These are phyloP conservation scores for Cyanistes caeruleus DNA, from an alignment of 2,113 vertebrate genomes.

Conservation along the genomic window DNA sequence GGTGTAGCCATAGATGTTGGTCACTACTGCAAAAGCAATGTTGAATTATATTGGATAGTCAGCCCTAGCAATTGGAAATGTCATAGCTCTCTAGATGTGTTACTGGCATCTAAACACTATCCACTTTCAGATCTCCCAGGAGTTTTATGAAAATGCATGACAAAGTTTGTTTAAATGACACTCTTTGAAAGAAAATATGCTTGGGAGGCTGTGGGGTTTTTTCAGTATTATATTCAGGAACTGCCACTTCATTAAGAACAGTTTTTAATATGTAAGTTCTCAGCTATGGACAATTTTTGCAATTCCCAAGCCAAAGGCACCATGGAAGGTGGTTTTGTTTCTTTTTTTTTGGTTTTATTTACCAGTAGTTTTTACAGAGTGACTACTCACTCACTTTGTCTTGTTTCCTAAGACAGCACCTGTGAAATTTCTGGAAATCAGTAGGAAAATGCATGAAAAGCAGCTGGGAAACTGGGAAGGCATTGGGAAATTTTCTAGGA, in stretches of 20 bases:
- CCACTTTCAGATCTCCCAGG: neutral
- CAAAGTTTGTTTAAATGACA: neutral
- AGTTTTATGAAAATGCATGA: neutral
- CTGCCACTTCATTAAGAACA: neutral
- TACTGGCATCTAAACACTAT: neutral
- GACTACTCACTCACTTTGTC: neutral
- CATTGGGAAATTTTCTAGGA: neutral
- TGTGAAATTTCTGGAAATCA: neutral
- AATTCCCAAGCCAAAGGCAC: neutral
- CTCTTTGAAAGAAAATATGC: neutral
- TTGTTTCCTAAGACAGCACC: neutral
- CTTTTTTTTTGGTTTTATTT: neutral
- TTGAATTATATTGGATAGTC: neutral
- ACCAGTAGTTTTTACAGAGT: neutral
- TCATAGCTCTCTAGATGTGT: neutral
- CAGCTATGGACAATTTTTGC: neutral
- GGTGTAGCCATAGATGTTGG: neutral
- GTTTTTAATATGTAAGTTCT: neutral
- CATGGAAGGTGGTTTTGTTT: neutral
- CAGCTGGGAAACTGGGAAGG: neutral
- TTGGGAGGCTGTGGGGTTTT: rapidly evolving
- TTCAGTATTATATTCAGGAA: neutral
- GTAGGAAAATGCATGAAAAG: neutral
- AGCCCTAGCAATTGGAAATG: neutral
- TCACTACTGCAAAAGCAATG: neutral